Base-by-base conservation (phyloP, 2,113 vertebrate species). In the Chrysochloris asiatica region DNA sequence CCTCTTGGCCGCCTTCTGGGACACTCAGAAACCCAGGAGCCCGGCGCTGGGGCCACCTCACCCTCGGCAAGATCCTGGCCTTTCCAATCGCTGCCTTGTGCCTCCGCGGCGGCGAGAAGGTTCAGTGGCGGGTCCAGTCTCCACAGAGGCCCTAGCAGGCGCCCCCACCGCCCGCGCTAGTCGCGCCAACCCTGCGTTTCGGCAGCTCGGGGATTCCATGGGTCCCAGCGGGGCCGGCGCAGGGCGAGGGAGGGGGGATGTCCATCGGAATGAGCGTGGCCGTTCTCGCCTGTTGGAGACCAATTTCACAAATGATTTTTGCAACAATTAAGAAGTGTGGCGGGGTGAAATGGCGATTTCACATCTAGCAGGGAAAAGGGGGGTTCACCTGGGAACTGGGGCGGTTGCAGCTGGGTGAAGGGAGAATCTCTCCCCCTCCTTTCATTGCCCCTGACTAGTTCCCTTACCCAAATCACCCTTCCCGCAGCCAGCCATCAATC, bases 231-330 rank as follows among this genome's bases (percentile, higher is more conserved):
- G 30, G 1, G 56, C 21, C 10, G 0, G 21, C 7, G 56, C 80
- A 71, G 77, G 48, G 45, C 17, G n/a, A 52, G 16, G 10, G 50
- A 30, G n/a, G 21, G 63, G 38, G 41, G 52, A 80, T 97, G 97
- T 94, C 96, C 97, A 96, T 97, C 86, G 95, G 96, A 98, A 98
- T 98, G 98, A 98, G 97, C 96, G 97, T 98, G 98, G 96, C 97
- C 92, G 94, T 97, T 98, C 97, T 97, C 97, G 98, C 98, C 98
- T 98, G 98, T 98, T 98, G 98, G 98, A 98, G 98, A 98, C 98
- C 98, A 98, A 98, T 99, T 98, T 99, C 98, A 99, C 98, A 99
- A 99, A 99, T 98, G 98, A 98, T 98, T 99, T 98, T 98, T 98
- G 98, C 97, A 98, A 98, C 99, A 99, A 99, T 99, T 99, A 99